Percentiles rank a stretch among this genome's conserved stretches.
Evolutionary conservation across 2,888 invertebrate species (phyloP).

Genomic region (Phyllotreta cruciferae): DNA sequence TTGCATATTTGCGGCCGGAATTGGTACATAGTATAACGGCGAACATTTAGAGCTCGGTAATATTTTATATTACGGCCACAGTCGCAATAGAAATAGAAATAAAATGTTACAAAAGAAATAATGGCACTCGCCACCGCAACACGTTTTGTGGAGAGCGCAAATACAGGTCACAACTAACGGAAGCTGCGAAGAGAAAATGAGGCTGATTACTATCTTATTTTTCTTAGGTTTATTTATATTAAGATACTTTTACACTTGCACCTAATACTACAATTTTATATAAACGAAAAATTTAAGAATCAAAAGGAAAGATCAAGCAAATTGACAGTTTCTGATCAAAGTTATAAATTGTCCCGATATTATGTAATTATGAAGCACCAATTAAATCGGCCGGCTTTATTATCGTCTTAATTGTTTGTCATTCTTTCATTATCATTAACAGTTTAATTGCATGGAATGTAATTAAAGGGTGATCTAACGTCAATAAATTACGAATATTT

Average conservation of each 20-base stretch:
- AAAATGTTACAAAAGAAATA: slow-evolving; percentile 41
- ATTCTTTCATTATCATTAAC: slow-evolving; percentile 27
- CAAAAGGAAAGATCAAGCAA: too few species aligned
- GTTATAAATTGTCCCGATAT: too few species aligned
- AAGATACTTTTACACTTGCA: slow-evolving; percentile 19
- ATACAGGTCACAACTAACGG: slow-evolving; percentile 47
- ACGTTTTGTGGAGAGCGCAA: slow-evolving; percentile 45
- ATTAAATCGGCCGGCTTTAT: slow-evolving; percentile 6
- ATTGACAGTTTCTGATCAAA: too few species aligned
- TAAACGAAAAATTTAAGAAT: slow-evolving; percentile 11
- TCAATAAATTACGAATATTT: slow-evolving; percentile 1
- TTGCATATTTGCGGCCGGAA: slow-evolving; percentile 39
- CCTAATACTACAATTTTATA: slow-evolving; percentile 16
- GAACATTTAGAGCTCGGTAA: slow-evolving; percentile 30
- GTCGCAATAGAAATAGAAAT: slow-evolving; percentile 35
- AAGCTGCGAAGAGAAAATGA: slow-evolving; percentile 43
- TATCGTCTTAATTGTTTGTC: slow-evolving; percentile 31
- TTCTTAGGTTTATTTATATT: slow-evolving; percentile 40
- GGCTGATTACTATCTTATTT: slow-evolving; percentile 46
- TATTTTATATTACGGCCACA: slow-evolving; percentile 37
- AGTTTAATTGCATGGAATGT: slow-evolving; percentile 13
- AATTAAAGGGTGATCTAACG: slow-evolving; percentile 14
- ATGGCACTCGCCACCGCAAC: slow-evolving; percentile 43
- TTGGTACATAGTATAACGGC: slow-evolving; percentile 35
- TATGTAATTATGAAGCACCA: too few species aligned